Conservation (phyloP, 2,888 invertebrate species). For the Agapostemon virescens region DNA sequence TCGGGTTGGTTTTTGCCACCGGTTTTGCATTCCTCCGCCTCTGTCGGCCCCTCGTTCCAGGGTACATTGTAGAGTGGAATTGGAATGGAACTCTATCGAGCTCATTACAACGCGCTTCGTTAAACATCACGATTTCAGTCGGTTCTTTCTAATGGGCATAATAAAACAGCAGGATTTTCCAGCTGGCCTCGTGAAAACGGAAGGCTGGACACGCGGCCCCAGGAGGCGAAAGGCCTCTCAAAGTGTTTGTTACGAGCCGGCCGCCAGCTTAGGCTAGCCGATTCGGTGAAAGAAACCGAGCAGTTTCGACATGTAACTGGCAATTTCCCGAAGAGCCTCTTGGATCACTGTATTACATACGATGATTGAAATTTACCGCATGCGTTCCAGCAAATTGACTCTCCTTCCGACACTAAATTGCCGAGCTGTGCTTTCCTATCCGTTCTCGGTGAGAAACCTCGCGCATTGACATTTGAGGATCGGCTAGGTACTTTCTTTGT, state of each 20-base stretch:
- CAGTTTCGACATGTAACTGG: constrained; percentile 62
- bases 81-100: constrained; percentile 38
- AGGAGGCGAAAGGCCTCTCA: constrained; percentile 67
- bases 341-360: constrained; percentile 1
- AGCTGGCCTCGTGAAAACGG: constrained; percentile 69
- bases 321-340: constrained; percentile 52
- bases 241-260: constrained; percentile 57
- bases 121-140: constrained; percentile 45
- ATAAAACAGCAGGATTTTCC: constrained; percentile 57
- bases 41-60: not conserved
- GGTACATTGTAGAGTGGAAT: not conserved
- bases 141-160: constrained; percentile 43
- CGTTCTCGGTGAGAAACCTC: not conserved
- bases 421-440: not conserved
- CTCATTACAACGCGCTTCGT: constrained; percentile 38
- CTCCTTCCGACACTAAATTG: not conserved
- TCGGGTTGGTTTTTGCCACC: not conserved
- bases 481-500: not conserved
- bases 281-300: constrained; percentile 63
- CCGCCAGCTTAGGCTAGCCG: constrained; percentile 36
- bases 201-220: constrained; percentile 68
- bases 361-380: constrained; percentile 14
- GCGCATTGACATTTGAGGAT: constrained; percentile 1
- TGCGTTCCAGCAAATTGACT: constrained; percentile 9
- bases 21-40: not conserved